Base-by-base conservation (phyloP, 2,888 invertebrate genomes). In the Eupeodes latifasciatus region DNA sequence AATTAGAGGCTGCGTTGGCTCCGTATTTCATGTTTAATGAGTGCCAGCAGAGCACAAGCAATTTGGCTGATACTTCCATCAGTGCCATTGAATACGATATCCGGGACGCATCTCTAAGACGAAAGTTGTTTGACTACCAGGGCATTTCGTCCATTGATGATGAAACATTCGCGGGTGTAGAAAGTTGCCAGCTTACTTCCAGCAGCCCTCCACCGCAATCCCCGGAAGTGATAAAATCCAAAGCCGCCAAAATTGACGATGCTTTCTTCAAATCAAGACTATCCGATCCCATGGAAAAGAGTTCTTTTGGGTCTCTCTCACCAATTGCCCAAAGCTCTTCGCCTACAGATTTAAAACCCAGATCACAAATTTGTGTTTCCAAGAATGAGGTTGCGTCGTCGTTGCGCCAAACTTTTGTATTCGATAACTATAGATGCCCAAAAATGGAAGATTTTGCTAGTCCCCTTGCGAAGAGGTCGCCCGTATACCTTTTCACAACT, bases 1-100 rank as follows among this genome's bases (percentile, higher is more conserved):
- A 94, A 36, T 90, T 96, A 5, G 95, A 95, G 91, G 94, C 95
- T 69, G 93, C 94, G 5, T 91, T 96, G n/a, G 94, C 94, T 90
- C 95, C 95, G 0, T 96, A 94, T 91, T 94, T 95, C 66, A 94
- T 94, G 14, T 95, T 94, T 49, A 94, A 93, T 47, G 93, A 92
- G 34, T 91, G 92, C 14, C 91, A 90, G 49, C 90, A 91, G n/a
- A 51, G 51, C 0, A 62, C 49, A n/a, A 67, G 47, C 36, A 49
- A 40, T 16, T 40, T 47, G 4, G 95, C 95, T 0, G 96, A 94
- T 91, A 94, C 95, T 66, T 94, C 94, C 16, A 95, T 94, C 51
- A 94, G 93, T 61, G 93, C 91, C 7, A 91, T 92, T 7, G 91
- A 90, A 34, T 89, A 91, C 4, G 93, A 93, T 49, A 80, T 90